Evolutionary conservation across 2,113 vertebrate genomes (phyloP), one percentile per base, ranked within the genome.

Genomic region (Emydura subglobosa): DNA sequence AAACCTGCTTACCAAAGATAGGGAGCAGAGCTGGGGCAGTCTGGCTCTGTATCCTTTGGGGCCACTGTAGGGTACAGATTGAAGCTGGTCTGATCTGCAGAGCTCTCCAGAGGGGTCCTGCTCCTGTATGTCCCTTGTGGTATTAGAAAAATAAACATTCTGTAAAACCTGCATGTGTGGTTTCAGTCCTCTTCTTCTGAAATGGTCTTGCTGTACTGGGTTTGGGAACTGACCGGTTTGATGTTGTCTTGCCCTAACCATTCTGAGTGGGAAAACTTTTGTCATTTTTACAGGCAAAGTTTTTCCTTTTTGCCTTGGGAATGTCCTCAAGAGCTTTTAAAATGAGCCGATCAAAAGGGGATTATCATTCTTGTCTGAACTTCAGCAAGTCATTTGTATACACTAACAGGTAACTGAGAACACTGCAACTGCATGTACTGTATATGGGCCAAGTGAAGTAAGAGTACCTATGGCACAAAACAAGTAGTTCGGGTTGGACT

Each of bases 91-190:
- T 90, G 93, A 91, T 86, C 91, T 78, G 50, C 86, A 78, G 95
- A 88, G 91, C 95, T 95, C 92, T 87, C 29, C 19, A 95, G 91
- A 85, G 93, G 93, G 97, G 91, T 87, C 88, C 98, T 97, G 97
- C 97, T 93, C 94, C 31, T 98, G 97, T 98, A 91, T 98, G 98
- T 98, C 97, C 98, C 95, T 96, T 97, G 97, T 98, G 98, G 96
- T 98, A 95, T 98, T 98, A 97, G 97, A 98, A 98, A 97, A 98
- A 98, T 98, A 98, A 98, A 98, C 97, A 92, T 96, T 86, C 89
- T 96, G 93, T 96, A 97, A 98, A 98, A 97, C 93, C 96, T 79
- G 82, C 79, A 12, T 29, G 29, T 83, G 91, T 93, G 79, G 87
- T 86, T 96, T 88, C 90, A 1, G 6, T 94, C 84, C 47, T 98